Percentiles rank a stretch among this genome's conserved stretches.
Evolutionary conservation across 2,113 vertebrate genomes (phyloP).

Genomic region (Bucco capensis): DNA sequence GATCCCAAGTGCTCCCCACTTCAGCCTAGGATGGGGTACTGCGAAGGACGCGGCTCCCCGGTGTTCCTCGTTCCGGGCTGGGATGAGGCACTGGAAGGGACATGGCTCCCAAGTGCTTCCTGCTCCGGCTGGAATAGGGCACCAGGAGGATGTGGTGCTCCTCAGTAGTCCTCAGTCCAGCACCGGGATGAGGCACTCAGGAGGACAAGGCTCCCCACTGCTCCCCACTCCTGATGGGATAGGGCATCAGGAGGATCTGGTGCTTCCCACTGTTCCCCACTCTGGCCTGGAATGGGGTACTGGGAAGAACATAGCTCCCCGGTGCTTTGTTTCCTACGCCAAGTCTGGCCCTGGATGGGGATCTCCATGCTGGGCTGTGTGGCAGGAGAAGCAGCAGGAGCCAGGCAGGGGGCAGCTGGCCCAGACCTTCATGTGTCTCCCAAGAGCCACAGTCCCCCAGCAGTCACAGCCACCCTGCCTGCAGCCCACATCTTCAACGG

Average conservation of each 20-base stretch:
- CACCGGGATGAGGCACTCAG: not conserved
- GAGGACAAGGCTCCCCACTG: not conserved
- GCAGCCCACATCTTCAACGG: not conserved
- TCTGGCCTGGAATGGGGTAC: not conserved
- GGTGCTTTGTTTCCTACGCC: no score
- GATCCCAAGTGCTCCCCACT: not conserved
- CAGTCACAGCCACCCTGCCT: not conserved
- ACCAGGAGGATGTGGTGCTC: no score
- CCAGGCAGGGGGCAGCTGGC: not conserved
- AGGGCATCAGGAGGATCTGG: no score
- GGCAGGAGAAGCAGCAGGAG: not conserved
- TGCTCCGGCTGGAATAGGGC: not conserved
- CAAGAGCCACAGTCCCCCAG: not conserved
- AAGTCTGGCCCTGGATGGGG: not conserved
- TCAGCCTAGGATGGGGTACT: not conserved
- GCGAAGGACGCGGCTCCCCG: not conserved
- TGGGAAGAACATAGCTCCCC: accelerated
- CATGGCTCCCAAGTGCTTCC: not conserved
- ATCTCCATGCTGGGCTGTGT: not conserved
- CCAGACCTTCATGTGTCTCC: not conserved
- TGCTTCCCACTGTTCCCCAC: not conserved
- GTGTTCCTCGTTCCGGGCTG: not conserved
- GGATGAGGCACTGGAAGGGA: not conserved
- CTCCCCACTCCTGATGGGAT: not conserved
- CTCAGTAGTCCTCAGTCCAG: not conserved